Evolutionary conservation across 2,888 invertebrate genomes (phyloP).

Genomic region (Caenorhabditis sp.): DNA sequence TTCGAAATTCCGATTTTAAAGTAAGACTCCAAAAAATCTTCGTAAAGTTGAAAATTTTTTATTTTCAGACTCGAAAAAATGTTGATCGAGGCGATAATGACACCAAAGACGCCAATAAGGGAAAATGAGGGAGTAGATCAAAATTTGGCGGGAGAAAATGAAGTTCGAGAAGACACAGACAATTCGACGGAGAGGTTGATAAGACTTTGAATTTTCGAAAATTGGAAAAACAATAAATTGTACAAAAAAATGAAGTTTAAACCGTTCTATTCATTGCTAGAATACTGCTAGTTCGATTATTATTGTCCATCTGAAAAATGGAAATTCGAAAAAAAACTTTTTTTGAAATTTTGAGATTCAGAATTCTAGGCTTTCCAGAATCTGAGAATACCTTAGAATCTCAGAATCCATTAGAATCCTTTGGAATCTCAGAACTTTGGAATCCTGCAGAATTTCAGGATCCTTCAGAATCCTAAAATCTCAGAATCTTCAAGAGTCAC

Average conservation of each 20-base stretch:
- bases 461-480: no score
- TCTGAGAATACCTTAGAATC: no score
- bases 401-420: no score
- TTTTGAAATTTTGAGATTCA: neutral
- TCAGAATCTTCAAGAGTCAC: no score
- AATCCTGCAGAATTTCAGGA: no score
- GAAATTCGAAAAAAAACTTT: neutral
- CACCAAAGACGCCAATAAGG: neutral
- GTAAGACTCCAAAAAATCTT: neutral
- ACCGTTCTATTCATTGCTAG: constrained; percentile 31
- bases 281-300: constrained; percentile 40
- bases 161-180: neutral
- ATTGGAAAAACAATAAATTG: neutral
- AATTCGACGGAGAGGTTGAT: constrained; percentile 14
- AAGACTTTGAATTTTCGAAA: neutral
- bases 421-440: no score
- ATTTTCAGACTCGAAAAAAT: constrained; percentile 49
- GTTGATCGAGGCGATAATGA: constrained; percentile 35
- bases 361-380: neutral
- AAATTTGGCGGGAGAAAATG: neutral
- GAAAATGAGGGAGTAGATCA: neutral
- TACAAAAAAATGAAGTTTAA: neutral
- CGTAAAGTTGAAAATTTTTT: neutral
- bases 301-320: constrained; percentile 30
- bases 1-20: constrained; percentile 66